Evolutionary conservation across 1,140 invertebrate species (phyloP).

Genomic region (Anthonomus grandis): DNA sequence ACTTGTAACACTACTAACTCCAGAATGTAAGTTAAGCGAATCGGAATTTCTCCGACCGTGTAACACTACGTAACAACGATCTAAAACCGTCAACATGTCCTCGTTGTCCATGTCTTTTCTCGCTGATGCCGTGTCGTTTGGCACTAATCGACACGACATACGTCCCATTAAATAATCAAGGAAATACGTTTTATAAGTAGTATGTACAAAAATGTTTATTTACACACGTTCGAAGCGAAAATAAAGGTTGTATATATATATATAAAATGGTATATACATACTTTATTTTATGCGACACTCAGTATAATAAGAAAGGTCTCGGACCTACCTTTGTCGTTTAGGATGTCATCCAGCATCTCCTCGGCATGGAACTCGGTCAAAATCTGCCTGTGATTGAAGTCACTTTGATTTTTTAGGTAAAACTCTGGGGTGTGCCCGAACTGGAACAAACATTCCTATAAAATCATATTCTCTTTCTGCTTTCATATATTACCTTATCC

Average conservation of each 20-base stretch:
- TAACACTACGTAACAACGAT: constrained; percentile 67
- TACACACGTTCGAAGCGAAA: constrained; percentile 6
- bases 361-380: constrained; percentile 68
- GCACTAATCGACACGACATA: not conserved
- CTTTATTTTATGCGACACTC: constrained; percentile 18
- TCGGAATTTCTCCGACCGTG: constrained; percentile 54
- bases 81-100: constrained; percentile 65
- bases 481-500: constrained; percentile 69
- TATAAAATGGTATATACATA: constrained; percentile 1
- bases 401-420: constrained; percentile 65
- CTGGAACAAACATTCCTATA: constrained; percentile 52
- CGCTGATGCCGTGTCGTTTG: constrained; percentile 63
- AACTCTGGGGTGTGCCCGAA: constrained; percentile 71
- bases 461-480: not conserved
- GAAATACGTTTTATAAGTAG: not conserved
- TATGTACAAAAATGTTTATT: constrained; percentile 9
- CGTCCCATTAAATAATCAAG: not conserved
- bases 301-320: not conserved
- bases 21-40: constrained; percentile 43
- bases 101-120: constrained; percentile 64
- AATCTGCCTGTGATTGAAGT: constrained; percentile 66
- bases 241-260: constrained; percentile 18
- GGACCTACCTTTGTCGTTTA: constrained; percentile 69
- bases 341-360: constrained; percentile 61
- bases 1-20: constrained; percentile 22